Evolutionary conservation across 2,113 vertebrate genomes (phyloP).

Genomic region (Osmerus mordax): DNA sequence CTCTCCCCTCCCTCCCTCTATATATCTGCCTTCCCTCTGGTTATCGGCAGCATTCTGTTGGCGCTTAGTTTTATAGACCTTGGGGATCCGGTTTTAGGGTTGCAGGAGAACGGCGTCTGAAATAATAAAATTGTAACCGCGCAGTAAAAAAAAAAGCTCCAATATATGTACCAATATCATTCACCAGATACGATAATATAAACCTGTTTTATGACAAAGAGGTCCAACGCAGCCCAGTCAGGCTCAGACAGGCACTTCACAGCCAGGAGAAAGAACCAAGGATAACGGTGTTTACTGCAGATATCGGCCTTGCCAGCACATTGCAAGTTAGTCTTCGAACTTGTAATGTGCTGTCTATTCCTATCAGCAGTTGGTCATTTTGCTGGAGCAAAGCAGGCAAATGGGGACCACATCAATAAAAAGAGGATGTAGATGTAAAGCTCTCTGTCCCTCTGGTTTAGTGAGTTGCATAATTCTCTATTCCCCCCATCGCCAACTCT

Average conservation of each 20-base stretch:
- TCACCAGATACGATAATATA: slow-evolving; percentile 15
- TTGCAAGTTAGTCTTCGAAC: no score
- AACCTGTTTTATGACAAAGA: slow-evolving; percentile 22
- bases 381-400: no score
- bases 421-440: no score
- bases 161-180: slow-evolving; percentile 51
- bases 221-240: slow-evolving; percentile 1
- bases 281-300: slow-evolving; percentile 13
- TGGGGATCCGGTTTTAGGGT: slow-evolving; percentile 38
- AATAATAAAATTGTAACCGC: slow-evolving; percentile 13
- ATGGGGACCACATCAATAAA: no score
- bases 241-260: not conserved
- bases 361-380: no score
- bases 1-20: not conserved
- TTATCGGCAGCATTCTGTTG: slow-evolving; percentile 14
- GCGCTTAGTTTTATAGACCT: slow-evolving; percentile 43
- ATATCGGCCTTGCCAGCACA: no score
- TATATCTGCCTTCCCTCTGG: not conserved
- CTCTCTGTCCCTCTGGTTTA: no score
- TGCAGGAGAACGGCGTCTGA: not conserved
- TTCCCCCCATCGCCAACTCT: not conserved
- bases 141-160: slow-evolving; percentile 35
- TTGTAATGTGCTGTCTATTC: no score
- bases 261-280: slow-evolving; percentile 2
- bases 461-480: no score